A percentile compares a stretch with the other conserved stretches of the same genome.
phyloP scores from a whole-genome alignment of 2,113 vertebrate species.

The Sprattus sprattus region DNA sequence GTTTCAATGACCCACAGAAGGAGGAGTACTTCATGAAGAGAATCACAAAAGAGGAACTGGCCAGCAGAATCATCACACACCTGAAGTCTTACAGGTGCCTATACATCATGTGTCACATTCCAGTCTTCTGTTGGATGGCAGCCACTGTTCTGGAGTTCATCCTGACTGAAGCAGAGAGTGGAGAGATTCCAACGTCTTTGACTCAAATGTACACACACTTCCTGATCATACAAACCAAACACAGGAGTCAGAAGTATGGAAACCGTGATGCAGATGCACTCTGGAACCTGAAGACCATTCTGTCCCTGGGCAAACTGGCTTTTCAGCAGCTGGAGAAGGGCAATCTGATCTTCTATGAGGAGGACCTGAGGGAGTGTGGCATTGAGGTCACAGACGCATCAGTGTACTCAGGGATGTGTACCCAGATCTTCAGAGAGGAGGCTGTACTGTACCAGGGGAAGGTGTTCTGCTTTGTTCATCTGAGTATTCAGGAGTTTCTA shows the following conservation, averaged over 20 bases:
- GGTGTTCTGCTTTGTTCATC: too few species aligned
- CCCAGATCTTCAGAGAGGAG: too few species aligned
- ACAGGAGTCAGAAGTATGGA: not conserved
- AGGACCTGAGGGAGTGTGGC: not conserved
- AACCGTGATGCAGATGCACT: not conserved
- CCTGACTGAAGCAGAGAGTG: not conserved
- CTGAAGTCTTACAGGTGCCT: not conserved
- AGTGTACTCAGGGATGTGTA: too few species aligned
- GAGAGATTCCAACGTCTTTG: not conserved
- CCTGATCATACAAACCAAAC: not conserved
- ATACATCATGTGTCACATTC: not conserved
- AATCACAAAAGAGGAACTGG: not conserved
- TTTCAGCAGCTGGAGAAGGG: not conserved
- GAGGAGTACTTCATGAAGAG: not conserved
- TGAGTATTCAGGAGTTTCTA: not conserved
- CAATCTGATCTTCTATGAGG: not conserved
- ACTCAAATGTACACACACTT: constrained; percentile 2
- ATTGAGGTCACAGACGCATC: not conserved
- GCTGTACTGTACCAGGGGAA: too few species aligned
- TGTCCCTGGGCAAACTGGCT: not conserved
- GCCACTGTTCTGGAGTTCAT: not conserved
- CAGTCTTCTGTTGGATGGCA: constrained; percentile 4
- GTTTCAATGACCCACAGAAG: not conserved
- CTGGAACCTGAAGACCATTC: not conserved
- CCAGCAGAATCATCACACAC: not conserved